Percentiles rank a stretch among this genome's conserved stretches.
Evolutionary conservation across 2,888 invertebrate genomes (phyloP).

Genomic region (Leucophenga maculata): DNA sequence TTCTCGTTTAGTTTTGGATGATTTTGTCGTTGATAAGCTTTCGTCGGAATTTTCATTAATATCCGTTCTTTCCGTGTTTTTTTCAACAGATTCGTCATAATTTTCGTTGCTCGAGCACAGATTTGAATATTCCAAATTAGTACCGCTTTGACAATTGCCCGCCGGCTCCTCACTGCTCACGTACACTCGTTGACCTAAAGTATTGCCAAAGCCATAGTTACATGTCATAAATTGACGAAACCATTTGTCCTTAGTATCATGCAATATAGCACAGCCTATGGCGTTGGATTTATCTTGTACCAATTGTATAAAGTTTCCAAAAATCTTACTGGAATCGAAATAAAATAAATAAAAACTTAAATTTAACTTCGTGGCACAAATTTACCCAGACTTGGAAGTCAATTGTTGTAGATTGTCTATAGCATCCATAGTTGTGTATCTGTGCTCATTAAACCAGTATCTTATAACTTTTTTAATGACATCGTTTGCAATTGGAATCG

Average conservation of each 20-base stretch:
- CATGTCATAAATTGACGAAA: slow-evolving; percentile 4
- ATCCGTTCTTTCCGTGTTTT: too few species aligned
- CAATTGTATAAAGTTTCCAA: slow-evolving; percentile 6
- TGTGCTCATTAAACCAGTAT: slow-evolving; percentile 3
- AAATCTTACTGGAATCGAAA: not conserved
- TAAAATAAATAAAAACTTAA: not conserved
- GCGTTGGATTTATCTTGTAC: not conserved
- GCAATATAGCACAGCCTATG: slow-evolving; percentile 5
- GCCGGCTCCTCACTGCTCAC: not conserved
- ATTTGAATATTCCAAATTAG: not conserved
- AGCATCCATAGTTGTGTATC: not conserved
- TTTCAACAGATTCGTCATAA: not conserved
- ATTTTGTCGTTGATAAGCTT: too few species aligned
- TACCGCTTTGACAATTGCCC: not conserved
- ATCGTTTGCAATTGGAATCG: not conserved
- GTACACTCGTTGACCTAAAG: not conserved
- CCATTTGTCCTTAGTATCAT: not conserved
- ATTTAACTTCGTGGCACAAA: too few species aligned
- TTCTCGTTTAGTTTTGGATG: too few species aligned
- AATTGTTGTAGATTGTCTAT: not conserved
- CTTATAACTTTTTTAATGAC: not conserved
- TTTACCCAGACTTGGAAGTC: not conserved
- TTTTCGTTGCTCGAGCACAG: slow-evolving; percentile 1
- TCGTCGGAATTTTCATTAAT: too few species aligned
- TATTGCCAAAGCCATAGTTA: not conserved